Percentiles rank a stretch among this genome's conserved stretches.
These are phyloP conservation scores for Pristionchus exspectatus DNA, from an alignment of 2,888 invertebrate genomes.

Conservation along the genomic window DNA sequence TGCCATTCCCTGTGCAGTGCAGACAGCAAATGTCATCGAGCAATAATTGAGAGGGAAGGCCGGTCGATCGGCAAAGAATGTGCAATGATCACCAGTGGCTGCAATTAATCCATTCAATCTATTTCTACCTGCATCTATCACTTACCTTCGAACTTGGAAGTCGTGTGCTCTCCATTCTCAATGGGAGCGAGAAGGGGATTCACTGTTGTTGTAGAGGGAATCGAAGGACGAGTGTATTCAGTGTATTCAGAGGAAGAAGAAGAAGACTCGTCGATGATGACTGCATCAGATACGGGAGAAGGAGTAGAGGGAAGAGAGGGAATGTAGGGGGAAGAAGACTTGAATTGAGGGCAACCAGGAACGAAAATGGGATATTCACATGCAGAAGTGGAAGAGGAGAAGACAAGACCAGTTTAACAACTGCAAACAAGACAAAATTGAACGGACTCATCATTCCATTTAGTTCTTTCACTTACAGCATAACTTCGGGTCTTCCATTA, in stretches of 20 bases:
- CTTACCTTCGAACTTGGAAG: background rate
- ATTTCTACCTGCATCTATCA: too few species aligned
- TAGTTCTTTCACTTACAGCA: background rate
- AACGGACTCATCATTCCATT: too few species aligned
- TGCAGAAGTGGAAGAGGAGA: background rate
- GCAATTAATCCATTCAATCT: too few species aligned
- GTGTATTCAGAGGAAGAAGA: too few species aligned
- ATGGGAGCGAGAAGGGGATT: background rate
- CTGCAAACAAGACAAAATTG: background rate
- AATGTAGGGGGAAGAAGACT: background rate
- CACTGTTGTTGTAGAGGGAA: conserved; percentile 1
- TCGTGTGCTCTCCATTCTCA: background rate
- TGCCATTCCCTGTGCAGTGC: conserved; percentile 15
- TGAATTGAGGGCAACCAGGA: background rate
- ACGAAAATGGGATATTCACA: conserved; percentile 24
- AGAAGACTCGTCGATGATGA: background rate
- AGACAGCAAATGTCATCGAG: conserved; percentile 43
- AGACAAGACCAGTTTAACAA: background rate
- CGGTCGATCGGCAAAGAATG: conserved; percentile 18
- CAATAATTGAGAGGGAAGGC: conserved; percentile 51
- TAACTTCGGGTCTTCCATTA: conserved; percentile 18
- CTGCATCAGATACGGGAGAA: background rate
- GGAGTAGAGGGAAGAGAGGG: background rate
- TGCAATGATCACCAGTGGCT: conserved; percentile 17
- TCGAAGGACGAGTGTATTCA: background rate